Percentiles rank a stretch among this genome's conserved stretches.
These are phyloP conservation scores for Drosophila nr. fundita DNA, from an alignment of 2,888 invertebrate genomes.

Conservation along the genomic window DNA sequence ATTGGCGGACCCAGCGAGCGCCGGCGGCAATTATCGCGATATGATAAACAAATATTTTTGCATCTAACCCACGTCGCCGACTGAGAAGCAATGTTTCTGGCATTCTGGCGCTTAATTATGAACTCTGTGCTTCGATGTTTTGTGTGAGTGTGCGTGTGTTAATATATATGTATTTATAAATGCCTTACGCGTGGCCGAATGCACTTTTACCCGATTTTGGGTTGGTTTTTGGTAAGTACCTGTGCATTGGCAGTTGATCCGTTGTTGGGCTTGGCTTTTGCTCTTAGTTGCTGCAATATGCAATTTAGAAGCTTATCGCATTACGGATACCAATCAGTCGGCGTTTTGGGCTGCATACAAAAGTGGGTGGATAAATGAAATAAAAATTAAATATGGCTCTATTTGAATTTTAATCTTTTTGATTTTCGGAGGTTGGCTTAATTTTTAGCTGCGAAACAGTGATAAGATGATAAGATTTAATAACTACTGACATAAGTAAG, in stretches of 20 bases:
- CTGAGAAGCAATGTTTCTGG: slow-evolving; percentile 61
- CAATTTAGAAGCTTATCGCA: slow-evolving; percentile 76
- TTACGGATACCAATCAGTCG: slow-evolving; percentile 70
- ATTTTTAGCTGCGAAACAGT: neutral
- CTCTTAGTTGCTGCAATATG: slow-evolving; percentile 67
- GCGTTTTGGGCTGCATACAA: slow-evolving; percentile 47
- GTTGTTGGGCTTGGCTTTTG: slow-evolving; percentile 62
- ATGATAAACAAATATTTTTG: slow-evolving; percentile 81
- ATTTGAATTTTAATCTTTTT: slow-evolving; percentile 66
- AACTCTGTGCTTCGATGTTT: slow-evolving; percentile 56
- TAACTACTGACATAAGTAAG: neutral
- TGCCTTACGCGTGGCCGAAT: slow-evolving; percentile 65
- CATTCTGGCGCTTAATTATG: slow-evolving; percentile 79
- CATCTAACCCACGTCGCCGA: slow-evolving; percentile 68
- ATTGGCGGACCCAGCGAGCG: slow-evolving; percentile 60
- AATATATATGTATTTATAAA: slow-evolving; percentile 51
- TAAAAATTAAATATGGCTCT: slow-evolving; percentile 75
- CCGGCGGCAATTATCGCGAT: slow-evolving; percentile 79
- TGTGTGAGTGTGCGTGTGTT: slow-evolving; percentile 13
- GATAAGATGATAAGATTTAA: slow-evolving; percentile 3
- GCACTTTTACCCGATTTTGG: slow-evolving; percentile 59
- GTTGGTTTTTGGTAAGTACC: slow-evolving; percentile 36
- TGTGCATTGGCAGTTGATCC: slow-evolving; percentile 46
- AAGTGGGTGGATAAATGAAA: slow-evolving; percentile 74
- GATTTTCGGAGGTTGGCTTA: slow-evolving; percentile 4